Conservation (phyloP, 2,113 vertebrate species). For the Rattus norvegicus region DNA sequence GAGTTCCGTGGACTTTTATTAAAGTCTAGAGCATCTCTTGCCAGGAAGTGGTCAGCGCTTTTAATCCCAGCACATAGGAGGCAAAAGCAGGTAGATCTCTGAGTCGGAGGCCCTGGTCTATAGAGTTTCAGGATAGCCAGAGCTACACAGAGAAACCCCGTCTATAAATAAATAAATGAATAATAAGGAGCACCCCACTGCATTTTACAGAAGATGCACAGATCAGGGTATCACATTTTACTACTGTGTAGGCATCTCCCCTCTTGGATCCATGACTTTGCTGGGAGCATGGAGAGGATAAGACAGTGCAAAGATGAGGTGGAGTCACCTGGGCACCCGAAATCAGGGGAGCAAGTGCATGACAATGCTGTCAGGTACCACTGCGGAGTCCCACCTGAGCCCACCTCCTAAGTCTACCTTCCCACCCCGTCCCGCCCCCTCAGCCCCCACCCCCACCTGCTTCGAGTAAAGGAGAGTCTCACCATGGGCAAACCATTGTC, state of each 20-base stretch:
- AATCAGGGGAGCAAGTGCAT: background rate
- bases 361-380: background rate
- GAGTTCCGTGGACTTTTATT: background rate
- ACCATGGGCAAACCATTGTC: background rate
- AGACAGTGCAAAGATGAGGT: background rate
- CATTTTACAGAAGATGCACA: background rate
- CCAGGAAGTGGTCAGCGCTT: background rate
- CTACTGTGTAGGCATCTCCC: background rate
- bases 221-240: background rate
- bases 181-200: background rate
- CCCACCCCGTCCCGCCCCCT: too few species aligned
- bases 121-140: background rate
- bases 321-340: background rate
- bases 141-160: background rate
- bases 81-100: background rate
- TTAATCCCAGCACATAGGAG: background rate
- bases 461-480: background rate
- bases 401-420: too few species aligned
- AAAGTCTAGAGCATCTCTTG: background rate
- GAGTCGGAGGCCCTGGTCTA: background rate
- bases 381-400: background rate
- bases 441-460: background rate
- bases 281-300: background rate
- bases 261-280: background rate
- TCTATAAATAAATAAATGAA: background rate